These are phyloP conservation scores for Poeciliopsis retropinna DNA, from an alignment of 2,113 vertebrate species.

Conservation along the genomic window DNA sequence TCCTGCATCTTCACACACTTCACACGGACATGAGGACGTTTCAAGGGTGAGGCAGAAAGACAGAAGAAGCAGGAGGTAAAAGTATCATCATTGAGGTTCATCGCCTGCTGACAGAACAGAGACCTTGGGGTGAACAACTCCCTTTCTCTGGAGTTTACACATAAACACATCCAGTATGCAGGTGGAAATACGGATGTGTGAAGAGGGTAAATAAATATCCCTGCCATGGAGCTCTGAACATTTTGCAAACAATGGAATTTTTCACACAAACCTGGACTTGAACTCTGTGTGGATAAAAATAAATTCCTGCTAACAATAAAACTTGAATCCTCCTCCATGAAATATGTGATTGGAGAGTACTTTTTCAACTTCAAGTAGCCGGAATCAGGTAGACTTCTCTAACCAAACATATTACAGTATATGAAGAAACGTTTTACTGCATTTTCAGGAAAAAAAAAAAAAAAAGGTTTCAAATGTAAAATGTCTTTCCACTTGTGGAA, in stretches of 20 bases:
- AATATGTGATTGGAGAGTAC: not conserved
- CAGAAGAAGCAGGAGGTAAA: constrained; percentile 12
- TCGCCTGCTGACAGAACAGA: constrained; percentile 45
- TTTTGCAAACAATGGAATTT: constrained; percentile 58
- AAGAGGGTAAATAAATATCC: constrained; percentile 65
- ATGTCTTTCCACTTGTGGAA: not conserved
- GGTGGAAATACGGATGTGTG: constrained; percentile 72
- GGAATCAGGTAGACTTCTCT: not conserved
- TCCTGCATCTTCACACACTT: constrained; percentile 26
- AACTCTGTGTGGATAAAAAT: not conserved
- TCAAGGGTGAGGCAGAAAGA: constrained; percentile 17
- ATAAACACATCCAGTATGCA: constrained; percentile 71
- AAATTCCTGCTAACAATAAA: not conserved
- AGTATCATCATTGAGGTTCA: constrained; percentile 52
- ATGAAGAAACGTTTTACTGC: not conserved
- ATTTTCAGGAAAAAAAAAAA: not conserved
- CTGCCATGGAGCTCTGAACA: constrained; percentile 15
- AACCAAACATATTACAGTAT: not conserved
- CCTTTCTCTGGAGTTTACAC: constrained; percentile 67
- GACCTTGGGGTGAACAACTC: constrained; percentile 62
- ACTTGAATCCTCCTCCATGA: not conserved
- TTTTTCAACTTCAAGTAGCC: not conserved
- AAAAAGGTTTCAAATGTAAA: not conserved
- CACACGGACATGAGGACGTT: constrained; percentile 9
- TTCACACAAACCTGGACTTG: constrained; percentile 53